A percentile compares a stretch with the other conserved stretches of the same genome.
phyloP scores from a whole-genome alignment of 2,113 vertebrate genomes.

The Paramormyrops kingsleyae region DNA sequence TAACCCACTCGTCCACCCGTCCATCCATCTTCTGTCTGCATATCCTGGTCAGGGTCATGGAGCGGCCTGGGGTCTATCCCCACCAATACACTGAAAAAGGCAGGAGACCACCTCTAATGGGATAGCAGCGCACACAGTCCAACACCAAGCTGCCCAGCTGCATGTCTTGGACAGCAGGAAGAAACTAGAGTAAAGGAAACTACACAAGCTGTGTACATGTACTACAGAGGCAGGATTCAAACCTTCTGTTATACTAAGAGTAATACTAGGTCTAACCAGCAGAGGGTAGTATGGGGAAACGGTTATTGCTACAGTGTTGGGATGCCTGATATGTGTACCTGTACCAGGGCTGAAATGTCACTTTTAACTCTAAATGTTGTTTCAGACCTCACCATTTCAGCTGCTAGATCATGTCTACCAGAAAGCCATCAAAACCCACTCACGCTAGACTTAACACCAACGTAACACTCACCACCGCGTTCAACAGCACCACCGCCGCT shows the following conservation, averaged over 20 bases:
- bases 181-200: not conserved
- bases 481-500: not conserved
- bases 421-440: constrained; percentile 6
- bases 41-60: not conserved
- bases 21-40: not conserved
- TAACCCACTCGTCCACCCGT: not conserved
- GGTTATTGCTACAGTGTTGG: constrained; percentile 1
- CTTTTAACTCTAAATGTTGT: constrained; percentile 6
- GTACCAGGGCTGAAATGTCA: not conserved
- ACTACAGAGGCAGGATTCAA: not conserved
- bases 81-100: not conserved
- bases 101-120: not conserved
- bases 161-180: not conserved
- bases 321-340: not conserved
- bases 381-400: constrained; percentile 4
- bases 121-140: not conserved
- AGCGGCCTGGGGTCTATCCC: not conserved
- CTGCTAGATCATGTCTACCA: constrained; percentile 21
- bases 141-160: not conserved
- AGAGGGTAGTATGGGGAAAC: constrained; percentile 25
- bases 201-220: not conserved
- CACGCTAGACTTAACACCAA: not conserved
- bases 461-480: not conserved
- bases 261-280: constrained; percentile 24
- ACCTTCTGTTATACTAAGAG: not conserved